A percentile compares a stretch with the other conserved stretches of the same genome.
These are phyloP conservation scores for Danio tinwini DNA, from an alignment of 2,797 vertebrate species.

Conservation along the genomic window DNA sequence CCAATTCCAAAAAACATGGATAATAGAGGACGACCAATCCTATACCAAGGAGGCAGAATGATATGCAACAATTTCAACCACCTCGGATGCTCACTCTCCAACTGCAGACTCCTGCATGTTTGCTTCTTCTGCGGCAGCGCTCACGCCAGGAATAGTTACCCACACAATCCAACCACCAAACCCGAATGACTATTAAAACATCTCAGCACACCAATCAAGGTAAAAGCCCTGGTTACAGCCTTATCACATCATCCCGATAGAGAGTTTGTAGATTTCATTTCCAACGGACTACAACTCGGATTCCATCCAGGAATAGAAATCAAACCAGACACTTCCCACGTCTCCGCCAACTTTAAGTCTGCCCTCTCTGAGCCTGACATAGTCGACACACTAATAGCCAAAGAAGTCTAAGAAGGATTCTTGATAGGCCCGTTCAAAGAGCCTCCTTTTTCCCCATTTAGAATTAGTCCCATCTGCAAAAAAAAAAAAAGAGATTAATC, in stretches of 20 bases:
- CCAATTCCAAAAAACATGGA: too few relatives aligned
- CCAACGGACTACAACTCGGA: background rate
- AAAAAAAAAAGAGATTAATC: too few relatives aligned
- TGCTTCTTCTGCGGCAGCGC: background rate
- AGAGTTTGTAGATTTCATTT: background rate
- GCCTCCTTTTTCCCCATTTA: background rate
- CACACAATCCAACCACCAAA: background rate
- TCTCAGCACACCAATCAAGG: background rate
- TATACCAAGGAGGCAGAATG: background rate
- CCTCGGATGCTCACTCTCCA: background rate
- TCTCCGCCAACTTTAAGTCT: background rate
- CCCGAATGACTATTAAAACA: background rate
- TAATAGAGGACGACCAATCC: background rate
- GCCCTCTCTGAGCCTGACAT: background rate
- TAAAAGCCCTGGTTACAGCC: background rate
- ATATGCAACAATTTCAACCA: background rate
- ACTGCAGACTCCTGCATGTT: background rate
- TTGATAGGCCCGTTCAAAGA: background rate
- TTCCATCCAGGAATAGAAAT: background rate
- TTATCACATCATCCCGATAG: background rate
- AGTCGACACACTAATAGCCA: background rate
- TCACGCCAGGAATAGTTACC: background rate
- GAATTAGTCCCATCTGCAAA: background rate
- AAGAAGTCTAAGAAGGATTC: background rate
- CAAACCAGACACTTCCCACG: background rate